Conservation (phyloP, 2,797 vertebrate species). For the Acrossocheilus wenchowensis region DNA sequence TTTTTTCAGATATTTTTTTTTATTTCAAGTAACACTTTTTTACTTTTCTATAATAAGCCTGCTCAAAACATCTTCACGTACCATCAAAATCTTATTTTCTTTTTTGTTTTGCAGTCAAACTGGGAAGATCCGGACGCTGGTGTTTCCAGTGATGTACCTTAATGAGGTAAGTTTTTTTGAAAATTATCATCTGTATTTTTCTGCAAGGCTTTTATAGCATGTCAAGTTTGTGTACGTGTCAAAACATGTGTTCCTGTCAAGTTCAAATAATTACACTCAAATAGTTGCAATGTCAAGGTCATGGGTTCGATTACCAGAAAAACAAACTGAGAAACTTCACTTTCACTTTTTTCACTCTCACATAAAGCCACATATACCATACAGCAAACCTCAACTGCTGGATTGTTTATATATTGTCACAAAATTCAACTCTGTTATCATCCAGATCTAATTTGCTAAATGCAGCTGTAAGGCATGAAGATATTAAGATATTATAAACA, state of each 20-base stretch:
- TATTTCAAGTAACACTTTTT: neutral
- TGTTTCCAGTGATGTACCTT: slow-evolving; percentile 90
- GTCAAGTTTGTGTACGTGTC: neutral
- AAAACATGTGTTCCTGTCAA: neutral
- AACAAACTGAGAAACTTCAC: neutral
- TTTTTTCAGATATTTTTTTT: too few species aligned
- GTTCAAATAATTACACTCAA: neutral
- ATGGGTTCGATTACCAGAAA: neutral
- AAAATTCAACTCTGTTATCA: neutral
- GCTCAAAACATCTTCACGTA: neutral
- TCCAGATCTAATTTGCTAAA: neutral
- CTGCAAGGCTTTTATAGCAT: neutral
- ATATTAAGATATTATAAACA: neutral
- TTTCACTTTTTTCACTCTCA: neutral
- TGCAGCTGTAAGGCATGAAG: neutral
- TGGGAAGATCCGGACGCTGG: slow-evolving; percentile 80
- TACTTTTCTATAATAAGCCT: neutral
- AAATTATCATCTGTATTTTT: neutral
- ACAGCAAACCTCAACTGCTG: neutral
- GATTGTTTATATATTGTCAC: neutral
- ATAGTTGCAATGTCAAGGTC: neutral
- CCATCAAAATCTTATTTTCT: neutral
- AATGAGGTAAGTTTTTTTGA: slow-evolving; percentile 85
- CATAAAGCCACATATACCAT: neutral
- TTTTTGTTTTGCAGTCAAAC: slow-evolving; percentile 77